phyloP scores from a whole-genome alignment of 30 jellyfish, hydroid and myxozoan genomes.

The Cassiopea andromeda region DNA sequence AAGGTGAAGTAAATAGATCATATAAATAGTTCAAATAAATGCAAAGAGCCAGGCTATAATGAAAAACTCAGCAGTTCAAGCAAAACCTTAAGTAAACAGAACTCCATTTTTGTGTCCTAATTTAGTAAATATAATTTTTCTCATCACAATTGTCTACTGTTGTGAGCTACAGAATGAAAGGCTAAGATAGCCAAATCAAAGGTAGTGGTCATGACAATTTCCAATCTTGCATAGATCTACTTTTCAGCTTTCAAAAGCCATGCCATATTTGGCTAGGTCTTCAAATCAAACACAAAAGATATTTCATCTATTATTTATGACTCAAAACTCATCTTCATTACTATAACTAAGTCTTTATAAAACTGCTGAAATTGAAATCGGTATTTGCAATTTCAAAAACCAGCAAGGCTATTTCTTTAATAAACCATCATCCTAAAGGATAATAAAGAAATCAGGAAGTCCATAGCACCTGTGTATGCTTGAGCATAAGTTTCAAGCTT shows the following conservation, averaged over 20 bases:
- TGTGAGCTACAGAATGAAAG: too few relatives aligned
- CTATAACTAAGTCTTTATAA: slow-evolving; percentile 18
- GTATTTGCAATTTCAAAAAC: slow-evolving; percentile 31
- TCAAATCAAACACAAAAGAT: slow-evolving; percentile 11
- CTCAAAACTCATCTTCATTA: slow-evolving; percentile 7
- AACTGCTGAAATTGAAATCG: slow-evolving; percentile 41
- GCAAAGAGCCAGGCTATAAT: too few relatives aligned
- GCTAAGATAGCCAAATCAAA: neutral
- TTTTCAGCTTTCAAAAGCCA: neutral
- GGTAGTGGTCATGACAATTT: neutral
- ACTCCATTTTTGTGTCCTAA: too few relatives aligned
- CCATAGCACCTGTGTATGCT: slow-evolving; percentile 7
- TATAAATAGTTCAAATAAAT: too few relatives aligned
- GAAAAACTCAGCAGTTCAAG: too few relatives aligned
- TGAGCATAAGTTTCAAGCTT: neutral
- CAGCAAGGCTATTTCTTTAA: neutral
- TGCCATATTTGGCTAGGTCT: neutral
- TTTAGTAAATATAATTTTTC: too few relatives aligned
- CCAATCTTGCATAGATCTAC: neutral
- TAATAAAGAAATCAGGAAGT: slow-evolving; percentile 7
- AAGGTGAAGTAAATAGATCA: too few relatives aligned
- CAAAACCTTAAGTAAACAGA: too few relatives aligned
- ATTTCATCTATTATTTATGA: slow-evolving; percentile 33
- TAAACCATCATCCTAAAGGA: slow-evolving; percentile 1
- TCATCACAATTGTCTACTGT: too few relatives aligned